phyloP scores from a whole-genome alignment of 2,797 vertebrate species.

The Cheirogaleus major region DNA sequence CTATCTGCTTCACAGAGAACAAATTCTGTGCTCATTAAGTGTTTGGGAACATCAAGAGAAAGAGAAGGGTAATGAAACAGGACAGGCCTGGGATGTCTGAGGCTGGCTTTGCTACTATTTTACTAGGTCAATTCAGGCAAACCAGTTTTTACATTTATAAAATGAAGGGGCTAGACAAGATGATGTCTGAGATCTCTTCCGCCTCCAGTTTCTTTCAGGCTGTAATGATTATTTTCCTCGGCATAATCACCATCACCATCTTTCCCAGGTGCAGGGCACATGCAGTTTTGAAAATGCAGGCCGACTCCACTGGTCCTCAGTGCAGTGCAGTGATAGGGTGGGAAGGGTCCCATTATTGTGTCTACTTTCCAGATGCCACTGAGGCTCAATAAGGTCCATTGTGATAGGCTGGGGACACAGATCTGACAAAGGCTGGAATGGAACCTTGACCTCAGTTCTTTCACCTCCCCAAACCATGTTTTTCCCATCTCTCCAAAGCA shows the following conservation, averaged over 20 bases:
- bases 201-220: not conserved
- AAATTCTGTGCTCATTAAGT: constrained; percentile 21
- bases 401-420: not conserved
- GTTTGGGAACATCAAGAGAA: constrained; percentile 49
- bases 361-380: not conserved
- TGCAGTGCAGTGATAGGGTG: fast-evolving
- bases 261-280: not conserved
- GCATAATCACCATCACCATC: not conserved
- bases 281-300: not conserved
- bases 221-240: not conserved
- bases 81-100: not conserved
- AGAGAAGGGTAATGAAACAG: not conserved
- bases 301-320: not conserved
- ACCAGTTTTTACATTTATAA: not conserved
- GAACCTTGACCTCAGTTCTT: not conserved
- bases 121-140: not conserved
- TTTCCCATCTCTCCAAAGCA: fast-evolving
- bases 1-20: constrained; percentile 17
- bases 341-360: not conserved
- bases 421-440: not conserved
- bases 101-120: constrained; percentile 17
- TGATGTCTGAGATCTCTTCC: not conserved
- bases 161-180: not conserved
- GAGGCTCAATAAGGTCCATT: not conserved
- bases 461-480: not conserved